Evolutionary conservation across 2,113 vertebrate genomes (phyloP).

Genomic region (Datnioides undecimradiatus): DNA sequence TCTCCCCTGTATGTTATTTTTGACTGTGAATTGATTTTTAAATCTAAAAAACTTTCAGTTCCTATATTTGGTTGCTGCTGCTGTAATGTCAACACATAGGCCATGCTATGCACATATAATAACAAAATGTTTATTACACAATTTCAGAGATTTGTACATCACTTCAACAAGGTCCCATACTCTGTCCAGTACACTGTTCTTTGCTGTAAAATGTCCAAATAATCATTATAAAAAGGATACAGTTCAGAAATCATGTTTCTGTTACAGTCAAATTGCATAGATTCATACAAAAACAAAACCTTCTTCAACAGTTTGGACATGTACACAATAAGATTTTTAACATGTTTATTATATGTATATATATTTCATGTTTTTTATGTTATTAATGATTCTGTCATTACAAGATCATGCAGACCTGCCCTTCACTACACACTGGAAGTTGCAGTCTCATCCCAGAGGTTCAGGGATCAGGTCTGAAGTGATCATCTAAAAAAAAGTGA

Average conservation of each 20-base stretch:
- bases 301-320: conserved; percentile 43
- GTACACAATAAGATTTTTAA: conserved; percentile 5
- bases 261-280: conserved; percentile 23
- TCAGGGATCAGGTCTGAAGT: conserved; percentile 34
- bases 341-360: not conserved
- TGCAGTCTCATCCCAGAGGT: conserved; percentile 23
- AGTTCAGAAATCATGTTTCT: conserved; percentile 33
- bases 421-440: conserved; percentile 56
- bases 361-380: not conserved
- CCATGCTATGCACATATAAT: not conserved
- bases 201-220: conserved; percentile 13
- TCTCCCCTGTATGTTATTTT: not conserved
- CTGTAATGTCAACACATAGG: not conserved
- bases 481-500: not conserved
- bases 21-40: not conserved
- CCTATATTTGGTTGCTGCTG: not conserved
- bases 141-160: not conserved
- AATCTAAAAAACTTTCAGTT: not conserved
- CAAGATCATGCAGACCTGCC: conserved; percentile 27
- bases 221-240: conserved; percentile 1
- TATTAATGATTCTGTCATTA: not conserved
- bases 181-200: not conserved
- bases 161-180: not conserved
- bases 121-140: conserved; percentile 58
- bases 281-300: conserved; percentile 33